Base-by-base conservation (phyloP, 2,888 invertebrate species). In the Calameuta pallipes region DNA sequence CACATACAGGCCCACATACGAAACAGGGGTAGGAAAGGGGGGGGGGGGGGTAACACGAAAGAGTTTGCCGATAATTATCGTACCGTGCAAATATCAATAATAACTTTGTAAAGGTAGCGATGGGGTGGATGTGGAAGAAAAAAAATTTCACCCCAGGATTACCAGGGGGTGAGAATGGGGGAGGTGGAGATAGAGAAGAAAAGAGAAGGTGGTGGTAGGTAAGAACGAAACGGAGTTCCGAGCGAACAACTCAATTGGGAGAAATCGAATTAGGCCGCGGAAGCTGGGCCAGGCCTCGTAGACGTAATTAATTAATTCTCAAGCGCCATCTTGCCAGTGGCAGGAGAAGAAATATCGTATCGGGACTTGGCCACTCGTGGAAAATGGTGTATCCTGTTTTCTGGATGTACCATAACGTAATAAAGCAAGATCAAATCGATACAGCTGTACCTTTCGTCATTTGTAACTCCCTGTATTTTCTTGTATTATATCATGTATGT, bases 221-320 rank as follows among this genome's bases (percentile, higher is more conserved):
- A 69, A 79, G 76, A 33, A 77, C 69, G 75, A 71, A 76, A 75
- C 75, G 78, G 73, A 34, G 75, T 31, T 75, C 80, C 81, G 80
- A 82, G 84, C 83, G 86, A 87, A 89, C 88, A 88, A 88, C 87
- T 89, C 88, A 86, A 88, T 90, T 88, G 89, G 83, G 86, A 85
- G 87, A 87, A 89, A 91, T 91, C 89, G 88, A 90, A 90, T 90
- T 90, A 88, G 85, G 83, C 84, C 37, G 75, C 77, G 77, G 76
- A 75, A 75, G 35, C 73, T 75, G 69, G 77, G 77, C 81, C 79
- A 84, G 80, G 34, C 74, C 74, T 74, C 6, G 70, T 31, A 85
- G 87, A 89, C 88, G 89, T 87, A 89, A 91, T 91, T 90, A 90
- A 91, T 91, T 90, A 89, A 88, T 88, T 89, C 87, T 41, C 83